Percentiles rank a stretch among this genome's conserved stretches.
Conservation (phyloP, 2,797 vertebrate genomes). For the Lepus townsendii region DNA sequence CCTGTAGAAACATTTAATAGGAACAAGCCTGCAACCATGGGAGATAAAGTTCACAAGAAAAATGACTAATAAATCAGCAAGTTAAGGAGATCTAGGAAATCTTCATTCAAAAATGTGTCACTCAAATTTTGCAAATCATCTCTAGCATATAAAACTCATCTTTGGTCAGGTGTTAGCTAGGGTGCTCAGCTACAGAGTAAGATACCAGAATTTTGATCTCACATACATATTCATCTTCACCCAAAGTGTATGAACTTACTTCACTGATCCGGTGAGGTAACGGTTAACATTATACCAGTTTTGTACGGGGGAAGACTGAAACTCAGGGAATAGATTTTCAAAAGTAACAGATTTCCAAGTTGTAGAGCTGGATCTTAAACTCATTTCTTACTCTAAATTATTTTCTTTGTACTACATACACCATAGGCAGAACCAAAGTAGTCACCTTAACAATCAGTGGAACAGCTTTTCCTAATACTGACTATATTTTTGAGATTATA, state of each 20-base stretch:
- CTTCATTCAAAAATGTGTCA: neutral
- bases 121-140: neutral
- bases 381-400: neutral
- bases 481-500: neutral
- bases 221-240: neutral
- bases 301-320: neutral
- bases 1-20: accelerated
- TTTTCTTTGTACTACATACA: neutral
- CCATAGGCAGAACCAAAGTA: neutral
- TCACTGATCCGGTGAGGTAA: neutral
- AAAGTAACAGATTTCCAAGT: neutral
- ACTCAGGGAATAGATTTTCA: neutral
- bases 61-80: neutral
- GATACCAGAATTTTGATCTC: neutral
- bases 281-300: neutral
- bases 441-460: neutral
- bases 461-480: neutral
- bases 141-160: neutral
- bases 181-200: neutral
- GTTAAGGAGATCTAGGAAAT: neutral
- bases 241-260: neutral
- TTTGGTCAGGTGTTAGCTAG: neutral
- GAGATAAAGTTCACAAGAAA: neutral
- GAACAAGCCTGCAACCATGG: neutral
- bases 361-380: too few species aligned